A percentile compares a stretch with the other conserved stretches of the same genome.
phyloP scores from a whole-genome alignment of 2,888 invertebrate genomes.

The Scotopteryx bipunctaria region DNA sequence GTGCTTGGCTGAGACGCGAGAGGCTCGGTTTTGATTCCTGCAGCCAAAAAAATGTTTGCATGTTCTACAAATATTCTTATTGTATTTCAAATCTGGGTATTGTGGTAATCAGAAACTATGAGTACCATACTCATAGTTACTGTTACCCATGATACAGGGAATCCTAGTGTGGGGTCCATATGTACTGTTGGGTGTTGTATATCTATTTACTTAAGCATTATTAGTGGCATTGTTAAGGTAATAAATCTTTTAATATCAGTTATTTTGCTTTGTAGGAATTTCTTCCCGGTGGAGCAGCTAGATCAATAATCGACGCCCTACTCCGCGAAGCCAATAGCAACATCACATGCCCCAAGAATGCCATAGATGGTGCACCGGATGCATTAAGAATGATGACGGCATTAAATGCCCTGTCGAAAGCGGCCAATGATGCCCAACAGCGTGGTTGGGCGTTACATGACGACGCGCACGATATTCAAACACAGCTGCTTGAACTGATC shows the following conservation, averaged over 20 bases:
- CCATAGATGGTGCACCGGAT: conserved; percentile 92
- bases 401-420: conserved; percentile 91
- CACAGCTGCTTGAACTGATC: conserved; percentile 91
- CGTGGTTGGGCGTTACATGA: conserved; percentile 97
- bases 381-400: conserved; percentile 92
- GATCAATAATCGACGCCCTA: conserved; percentile 75
- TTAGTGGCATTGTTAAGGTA: too few species aligned
- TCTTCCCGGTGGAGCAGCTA: conserved; percentile 74
- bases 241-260: neutral
- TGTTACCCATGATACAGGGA: too few species aligned
- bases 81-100: too few species aligned
- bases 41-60: too few species aligned
- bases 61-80: too few species aligned
- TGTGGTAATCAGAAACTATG: too few species aligned
- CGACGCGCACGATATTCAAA: conserved; percentile 94
- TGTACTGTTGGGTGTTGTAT: too few species aligned
- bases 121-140: too few species aligned
- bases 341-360: conserved; percentile 82
- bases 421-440: conserved; percentile 97
- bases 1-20: too few species aligned
- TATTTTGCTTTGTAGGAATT: conserved; percentile 59
- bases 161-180: too few species aligned
- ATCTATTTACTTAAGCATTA: too few species aligned
- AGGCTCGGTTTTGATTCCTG: too few species aligned
- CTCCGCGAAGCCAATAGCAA: conserved; percentile 76